These are phyloP conservation scores for Muraenolepis orangiensis DNA, from an alignment of 2,797 vertebrate genomes.

Conservation along the genomic window DNA sequence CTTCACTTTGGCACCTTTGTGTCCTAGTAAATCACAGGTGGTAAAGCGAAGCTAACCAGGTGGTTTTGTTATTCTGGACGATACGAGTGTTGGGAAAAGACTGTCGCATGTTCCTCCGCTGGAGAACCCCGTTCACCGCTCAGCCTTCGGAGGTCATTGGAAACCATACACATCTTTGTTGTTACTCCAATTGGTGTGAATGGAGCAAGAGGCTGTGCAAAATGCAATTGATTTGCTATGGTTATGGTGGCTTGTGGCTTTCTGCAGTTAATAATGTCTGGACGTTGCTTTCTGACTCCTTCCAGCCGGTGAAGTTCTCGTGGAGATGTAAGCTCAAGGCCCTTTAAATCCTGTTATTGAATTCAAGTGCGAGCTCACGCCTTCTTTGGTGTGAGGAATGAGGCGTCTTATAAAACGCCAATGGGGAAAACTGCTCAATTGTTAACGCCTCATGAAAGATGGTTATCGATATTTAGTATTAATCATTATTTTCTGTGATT, in stretches of 20 bases:
- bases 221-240: background rate
- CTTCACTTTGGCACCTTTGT: no score
- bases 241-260: background rate
- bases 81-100: background rate
- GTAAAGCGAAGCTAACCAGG: background rate
- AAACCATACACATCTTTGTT: background rate
- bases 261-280: background rate
- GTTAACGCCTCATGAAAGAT: slow-evolving; percentile 29
- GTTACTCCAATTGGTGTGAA: background rate
- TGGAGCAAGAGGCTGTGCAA: background rate
- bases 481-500: background rate
- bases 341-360: slow-evolving; percentile 35
- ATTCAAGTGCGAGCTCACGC: background rate
- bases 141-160: background rate
- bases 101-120: background rate
- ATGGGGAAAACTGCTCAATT: slow-evolving; percentile 8
- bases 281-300: background rate
- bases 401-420: background rate
- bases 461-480: background rate
- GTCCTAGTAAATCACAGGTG: no score
- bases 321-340: slow-evolving; percentile 1
- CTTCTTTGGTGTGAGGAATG: background rate
- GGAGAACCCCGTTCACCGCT: background rate
- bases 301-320: background rate
- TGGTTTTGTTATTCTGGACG: background rate